Evolutionary conservation across 2,113 vertebrate genomes (phyloP).

Genomic region (Campylomormyrus tamandua): DNA sequence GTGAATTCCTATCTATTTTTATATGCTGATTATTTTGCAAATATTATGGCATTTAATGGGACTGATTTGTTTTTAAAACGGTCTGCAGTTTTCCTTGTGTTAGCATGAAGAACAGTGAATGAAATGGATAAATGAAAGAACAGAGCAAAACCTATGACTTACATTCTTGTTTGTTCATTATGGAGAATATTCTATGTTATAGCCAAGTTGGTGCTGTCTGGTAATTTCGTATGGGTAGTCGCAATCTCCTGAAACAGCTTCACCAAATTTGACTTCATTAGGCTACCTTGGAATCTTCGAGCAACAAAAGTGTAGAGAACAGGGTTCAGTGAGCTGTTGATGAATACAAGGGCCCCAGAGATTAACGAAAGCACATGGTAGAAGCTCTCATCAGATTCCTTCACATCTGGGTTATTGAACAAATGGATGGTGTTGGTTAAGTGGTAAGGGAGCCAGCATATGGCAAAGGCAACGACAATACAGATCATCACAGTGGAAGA

Average conservation of each 20-base stretch:
- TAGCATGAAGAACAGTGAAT: not conserved
- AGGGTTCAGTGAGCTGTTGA: conserved; percentile 54
- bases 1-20: not conserved
- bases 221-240: conserved; percentile 25
- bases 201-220: not conserved
- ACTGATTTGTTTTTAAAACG: not conserved
- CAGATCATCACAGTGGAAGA: conserved; percentile 40
- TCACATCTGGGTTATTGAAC: conserved; percentile 9
- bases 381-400: conserved; percentile 2
- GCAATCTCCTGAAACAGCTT: conserved; percentile 51
- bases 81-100: not conserved
- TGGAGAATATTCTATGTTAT: too few relatives aligned
- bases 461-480: conserved; percentile 44
- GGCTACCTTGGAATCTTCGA: conserved; percentile 36
- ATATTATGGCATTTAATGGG: not conserved
- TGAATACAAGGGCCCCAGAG: conserved; percentile 46
- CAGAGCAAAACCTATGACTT: not conserved
- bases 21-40: not conserved
- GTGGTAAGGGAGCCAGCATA: conserved; percentile 57
- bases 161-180: not conserved
- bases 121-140: not conserved
- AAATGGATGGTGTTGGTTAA: conserved; percentile 35
- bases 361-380: conserved; percentile 2
- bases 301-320: conserved; percentile 44
- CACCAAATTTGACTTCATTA: conserved; percentile 37